A percentile compares a stretch with the other conserved stretches of the same genome.
Evolutionary conservation across 2,113 vertebrate genomes (phyloP).

Genomic region (Ancistrus triradiatus): DNA sequence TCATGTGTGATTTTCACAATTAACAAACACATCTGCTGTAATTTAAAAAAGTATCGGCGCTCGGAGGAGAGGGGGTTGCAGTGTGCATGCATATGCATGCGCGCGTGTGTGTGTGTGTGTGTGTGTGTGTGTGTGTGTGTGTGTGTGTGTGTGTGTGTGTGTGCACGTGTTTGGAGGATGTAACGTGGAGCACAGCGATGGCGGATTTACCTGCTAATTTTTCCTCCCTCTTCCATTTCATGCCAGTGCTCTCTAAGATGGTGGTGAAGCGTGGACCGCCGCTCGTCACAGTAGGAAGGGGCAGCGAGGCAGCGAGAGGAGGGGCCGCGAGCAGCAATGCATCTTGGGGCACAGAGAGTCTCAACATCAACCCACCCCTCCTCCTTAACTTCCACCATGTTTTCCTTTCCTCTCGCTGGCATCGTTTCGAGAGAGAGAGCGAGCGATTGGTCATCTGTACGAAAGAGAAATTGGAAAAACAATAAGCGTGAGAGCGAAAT

Average conservation of each 20-base stretch:
- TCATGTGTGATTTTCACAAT: conserved; percentile 63
- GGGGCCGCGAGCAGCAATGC: conserved; percentile 49
- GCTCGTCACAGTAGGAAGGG: conserved; percentile 63
- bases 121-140: conserved; percentile 34
- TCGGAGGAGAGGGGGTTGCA: conserved; percentile 14
- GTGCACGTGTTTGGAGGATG: not conserved
- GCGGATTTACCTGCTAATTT: conserved; percentile 64
- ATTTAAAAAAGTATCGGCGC: conserved; percentile 53
- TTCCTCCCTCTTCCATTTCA: conserved; percentile 68
- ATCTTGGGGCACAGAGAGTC: conserved; percentile 54
- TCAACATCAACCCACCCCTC: conserved; percentile 63
- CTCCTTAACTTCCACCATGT: conserved; percentile 58
- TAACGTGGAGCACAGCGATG: conserved; percentile 37
- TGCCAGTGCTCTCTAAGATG: conserved; percentile 73
- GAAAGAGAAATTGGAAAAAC: conserved; percentile 31
- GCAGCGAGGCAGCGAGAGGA: conserved; percentile 60
- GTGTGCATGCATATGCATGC: not conserved
- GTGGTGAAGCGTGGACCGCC: conserved; percentile 68
- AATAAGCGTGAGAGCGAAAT: too few relatives aligned
- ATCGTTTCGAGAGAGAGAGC: conserved; percentile 26
- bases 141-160: conserved; percentile 14
- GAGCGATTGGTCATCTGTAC: conserved; percentile 6
- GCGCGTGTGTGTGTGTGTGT: conserved; percentile 30
- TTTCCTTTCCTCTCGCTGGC: conserved; percentile 46
- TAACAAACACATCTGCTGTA: conserved; percentile 62